These are phyloP conservation scores for Zaprionus taronus DNA, from an alignment of 1,140 invertebrate species.

Conservation along the genomic window DNA sequence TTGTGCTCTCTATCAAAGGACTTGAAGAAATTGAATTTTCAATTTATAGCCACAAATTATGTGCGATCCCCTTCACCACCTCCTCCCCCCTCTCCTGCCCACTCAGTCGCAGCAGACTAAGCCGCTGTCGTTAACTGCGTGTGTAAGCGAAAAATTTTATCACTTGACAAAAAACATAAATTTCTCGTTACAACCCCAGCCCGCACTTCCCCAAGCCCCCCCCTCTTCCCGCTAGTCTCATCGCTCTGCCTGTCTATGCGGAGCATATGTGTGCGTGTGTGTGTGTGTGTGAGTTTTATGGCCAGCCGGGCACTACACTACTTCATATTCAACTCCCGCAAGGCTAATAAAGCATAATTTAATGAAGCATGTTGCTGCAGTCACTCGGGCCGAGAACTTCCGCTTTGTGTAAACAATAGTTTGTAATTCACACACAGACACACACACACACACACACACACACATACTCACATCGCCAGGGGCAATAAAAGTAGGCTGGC, in stretches of 20 bases:
- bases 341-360: constrained; percentile 82
- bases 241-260: background rate
- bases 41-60: constrained; percentile 78
- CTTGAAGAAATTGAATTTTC: constrained; percentile 83
- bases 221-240: background rate
- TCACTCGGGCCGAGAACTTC: constrained; percentile 74
- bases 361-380: constrained; percentile 78
- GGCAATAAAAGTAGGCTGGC: constrained; percentile 65
- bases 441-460: constrained; percentile 24
- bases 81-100: no score
- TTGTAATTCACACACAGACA: constrained; percentile 69
- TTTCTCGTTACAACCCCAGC: constrained; percentile 61
- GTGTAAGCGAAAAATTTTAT: constrained; percentile 82
- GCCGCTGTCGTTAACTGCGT: constrained; percentile 63
- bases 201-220: constrained; percentile 5
- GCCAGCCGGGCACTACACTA: constrained; percentile 45
- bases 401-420: constrained; percentile 82
- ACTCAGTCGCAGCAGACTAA: background rate
- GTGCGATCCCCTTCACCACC: constrained; percentile 12
- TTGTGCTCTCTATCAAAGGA: constrained; percentile 30
- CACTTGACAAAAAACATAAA: constrained; percentile 82
- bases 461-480: constrained; percentile 12
- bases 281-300: constrained; percentile 41
- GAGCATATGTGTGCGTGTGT: constrained; percentile 23
- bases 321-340: constrained; percentile 82